phyloP scores from a whole-genome alignment of 92 coral and sea anemone genomes.

The Phenganax stokvisi region DNA sequence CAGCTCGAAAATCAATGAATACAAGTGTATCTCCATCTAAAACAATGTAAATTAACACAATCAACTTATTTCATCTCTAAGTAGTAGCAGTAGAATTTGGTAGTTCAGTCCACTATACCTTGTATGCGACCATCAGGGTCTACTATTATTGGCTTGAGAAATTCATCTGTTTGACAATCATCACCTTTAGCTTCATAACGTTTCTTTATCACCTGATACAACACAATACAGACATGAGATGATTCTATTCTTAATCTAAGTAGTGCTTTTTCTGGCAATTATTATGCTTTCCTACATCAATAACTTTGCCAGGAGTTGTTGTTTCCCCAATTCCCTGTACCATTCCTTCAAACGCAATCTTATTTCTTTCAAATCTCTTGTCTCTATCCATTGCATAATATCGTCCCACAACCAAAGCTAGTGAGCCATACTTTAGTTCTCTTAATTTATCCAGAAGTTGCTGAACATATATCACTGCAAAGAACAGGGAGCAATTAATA shows the following conservation, averaged over 20 bases:
- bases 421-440: slow-evolving; percentile 87
- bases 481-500: too few species aligned
- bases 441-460: slow-evolving; percentile 80
- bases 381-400: slow-evolving; percentile 99
- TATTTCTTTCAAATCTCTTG: slow-evolving; percentile 94
- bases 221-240: background rate
- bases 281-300: slow-evolving; percentile 51
- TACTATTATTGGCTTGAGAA: slow-evolving; percentile 83
- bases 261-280: background rate
- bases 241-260: background rate
- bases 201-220: slow-evolving; percentile 68
- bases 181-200: slow-evolving; percentile 89
- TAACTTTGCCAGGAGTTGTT: slow-evolving; percentile 72
- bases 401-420: slow-evolving; percentile 82
- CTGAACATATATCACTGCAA: slow-evolving; percentile 71
- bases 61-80: background rate
- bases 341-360: slow-evolving; percentile 92
- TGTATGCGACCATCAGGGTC: slow-evolving; percentile 85
- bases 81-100: background rate
- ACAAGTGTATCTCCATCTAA: slow-evolving; percentile 87
- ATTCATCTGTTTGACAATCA: slow-evolving; percentile 88
- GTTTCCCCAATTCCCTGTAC: slow-evolving; percentile 87
- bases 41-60: background rate
- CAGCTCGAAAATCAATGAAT: slow-evolving; percentile 89
- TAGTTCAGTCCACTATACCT: slow-evolving; percentile 48